Evolutionary conservation across 2,797 vertebrate species (phyloP).

Genomic region (Melopsittacus undulatus): DNA sequence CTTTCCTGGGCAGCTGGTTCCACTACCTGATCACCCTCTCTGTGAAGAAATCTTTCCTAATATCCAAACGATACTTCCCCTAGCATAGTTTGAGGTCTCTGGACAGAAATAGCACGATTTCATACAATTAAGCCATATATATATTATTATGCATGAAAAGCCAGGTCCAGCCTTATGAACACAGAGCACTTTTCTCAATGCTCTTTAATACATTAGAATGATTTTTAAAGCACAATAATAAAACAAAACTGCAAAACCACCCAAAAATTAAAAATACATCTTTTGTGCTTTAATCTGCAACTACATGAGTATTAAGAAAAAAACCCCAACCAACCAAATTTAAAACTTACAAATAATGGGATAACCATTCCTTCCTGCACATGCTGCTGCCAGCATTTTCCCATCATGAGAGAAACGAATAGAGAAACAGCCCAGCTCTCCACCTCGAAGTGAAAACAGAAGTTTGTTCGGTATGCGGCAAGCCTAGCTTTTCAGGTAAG

Average conservation of each 20-base stretch:
- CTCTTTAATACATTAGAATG: background rate
- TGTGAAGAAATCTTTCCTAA: background rate
- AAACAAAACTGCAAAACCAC: background rate
- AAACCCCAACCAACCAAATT: background rate
- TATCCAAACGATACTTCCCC: background rate
- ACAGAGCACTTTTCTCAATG: background rate
- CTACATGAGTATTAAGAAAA: background rate
- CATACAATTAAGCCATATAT: background rate
- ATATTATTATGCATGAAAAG: background rate
- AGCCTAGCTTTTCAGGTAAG: conserved; percentile 77
- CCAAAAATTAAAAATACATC: background rate
- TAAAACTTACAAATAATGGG: conserved; percentile 87
- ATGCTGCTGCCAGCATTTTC: conserved; percentile 88
- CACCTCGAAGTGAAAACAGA: conserved; percentile 86
- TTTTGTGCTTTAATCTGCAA: background rate
- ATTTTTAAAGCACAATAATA: background rate
- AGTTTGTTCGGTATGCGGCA: conserved; percentile 94
- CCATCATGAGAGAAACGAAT: conserved; percentile 90
- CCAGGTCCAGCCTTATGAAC: background rate
- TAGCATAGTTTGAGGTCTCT: background rate
- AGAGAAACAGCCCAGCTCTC: conserved; percentile 91
- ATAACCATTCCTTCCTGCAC: conserved; percentile 90
- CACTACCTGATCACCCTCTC: background rate
- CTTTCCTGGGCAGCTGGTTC: background rate
- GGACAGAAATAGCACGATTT: background rate